Evolutionary conservation across 1,140 invertebrate genomes (phyloP), one percentile per base, ranked within the genome.

Genomic region (Laupala kohalensis): DNA sequence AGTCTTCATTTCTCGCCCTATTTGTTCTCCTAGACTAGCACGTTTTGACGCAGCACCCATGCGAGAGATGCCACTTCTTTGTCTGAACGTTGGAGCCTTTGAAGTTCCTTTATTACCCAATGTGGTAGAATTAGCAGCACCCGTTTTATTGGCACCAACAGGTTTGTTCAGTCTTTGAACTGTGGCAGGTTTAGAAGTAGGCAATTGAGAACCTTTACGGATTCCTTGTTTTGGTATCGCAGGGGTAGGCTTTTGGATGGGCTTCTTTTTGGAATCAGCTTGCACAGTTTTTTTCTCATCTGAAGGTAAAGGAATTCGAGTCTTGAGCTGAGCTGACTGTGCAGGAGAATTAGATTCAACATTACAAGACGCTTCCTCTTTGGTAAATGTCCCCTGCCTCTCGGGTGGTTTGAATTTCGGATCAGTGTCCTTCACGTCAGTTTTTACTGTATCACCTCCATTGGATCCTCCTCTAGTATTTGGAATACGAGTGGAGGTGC

Each of bases 341-440:
- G 79, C 77, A 0, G 78, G 78, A n/a, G 79, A 80, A 4, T 78
- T 80, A 30, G 83, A 83, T 37, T 81, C 80, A 67, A 80, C 79
- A 70, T 81, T 80, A 4, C 80, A 79, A 73, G 80, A 81, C 70
- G 75, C 74, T 74, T 92, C 89, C 74, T 94, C 92, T 80, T 94
- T 94, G 0, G 91, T 92, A 78, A 95, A 95, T 0, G 93, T 95
- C 25, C 91, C 92, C 79, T 95, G 92, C 62, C 93, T 85, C 69
- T 91, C 89, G 9, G 90, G 77, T 2, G 86, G 81, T 69, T 80
- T 81, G 76, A 72, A 62, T 70, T 29, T 69, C 26, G 66, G 53
- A 73, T 76, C 30, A 2, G 76, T 70, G 6, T 68, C 12, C 74
- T 29, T 71, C 24, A 30, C 9, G 75, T 29, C 25, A 29, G 15